Base-by-base conservation (phyloP, 2,888 invertebrate genomes). In the Branchipolynoe longqiensis region DNA sequence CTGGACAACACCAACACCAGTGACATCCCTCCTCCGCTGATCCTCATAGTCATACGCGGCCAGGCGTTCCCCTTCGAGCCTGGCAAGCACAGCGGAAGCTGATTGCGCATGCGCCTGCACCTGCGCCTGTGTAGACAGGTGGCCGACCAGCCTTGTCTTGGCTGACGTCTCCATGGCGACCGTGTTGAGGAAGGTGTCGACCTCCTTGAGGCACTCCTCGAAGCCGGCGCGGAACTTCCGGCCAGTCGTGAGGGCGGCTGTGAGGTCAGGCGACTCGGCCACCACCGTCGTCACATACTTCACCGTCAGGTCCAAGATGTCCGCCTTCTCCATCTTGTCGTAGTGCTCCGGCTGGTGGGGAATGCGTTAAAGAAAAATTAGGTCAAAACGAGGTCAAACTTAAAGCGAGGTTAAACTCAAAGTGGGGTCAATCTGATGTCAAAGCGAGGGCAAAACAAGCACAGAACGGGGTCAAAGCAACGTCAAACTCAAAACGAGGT, bases 221-320 rank as follows among this genome's bases (percentile, higher is more conserved):
- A 48, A 78, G 1, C 78, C 78, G 6, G 78, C 78, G 1, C 78
- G 41, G 54, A 41, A 41, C 78, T 41, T 78, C 48, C 31, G 25
- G 6, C 78, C 78, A n/a, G n/a, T n/a, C 6, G 25, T 48, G 0
- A 58, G 38, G 36, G 82, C 59, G 25, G 82, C 82, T 1, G 82
- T 58, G 2, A 59, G 48, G 33, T 62, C 59, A 8, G 83, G 33
- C 1, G 83, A 62, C 62, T 64, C 83, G 28, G n/a, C 22, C 4
- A 62, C 62, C 22, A 41, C 83, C 12, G 33, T 41, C 41, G 40
- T 59, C n/a, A 62, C 41, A 41, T 62, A 59, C 31, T 83, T 58
- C 40, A 83, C 62, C 25, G 83, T 59, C 62, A 83, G 83, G 41
- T 83, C 62, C 62, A 83, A 40, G 59, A 41, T 59, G 83, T 78